phyloP scores from a whole-genome alignment of 1,140 invertebrate genomes.

The Listronotus bonariensis region DNA sequence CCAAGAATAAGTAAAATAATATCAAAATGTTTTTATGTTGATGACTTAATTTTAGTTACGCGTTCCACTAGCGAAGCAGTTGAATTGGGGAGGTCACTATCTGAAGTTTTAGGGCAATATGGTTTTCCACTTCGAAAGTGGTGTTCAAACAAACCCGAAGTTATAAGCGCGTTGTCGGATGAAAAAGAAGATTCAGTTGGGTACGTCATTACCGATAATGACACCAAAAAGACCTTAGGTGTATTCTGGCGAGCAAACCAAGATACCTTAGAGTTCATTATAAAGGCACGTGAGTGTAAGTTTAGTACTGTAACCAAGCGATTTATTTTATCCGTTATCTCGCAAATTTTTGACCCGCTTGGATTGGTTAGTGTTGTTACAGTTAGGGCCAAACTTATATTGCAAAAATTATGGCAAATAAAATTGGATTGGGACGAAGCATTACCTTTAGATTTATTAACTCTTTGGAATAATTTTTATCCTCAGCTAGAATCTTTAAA shows the following conservation, averaged over 20 bases:
- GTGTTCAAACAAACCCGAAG: not conserved
- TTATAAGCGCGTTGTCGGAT: not conserved
- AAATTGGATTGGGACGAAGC: slow-evolving; percentile 55
- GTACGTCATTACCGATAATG: not conserved
- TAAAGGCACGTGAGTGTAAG: too few relatives aligned
- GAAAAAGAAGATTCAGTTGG: not conserved
- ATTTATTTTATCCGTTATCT: too few relatives aligned
- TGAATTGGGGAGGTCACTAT: not conserved
- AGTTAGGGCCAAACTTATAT: slow-evolving; percentile 52
- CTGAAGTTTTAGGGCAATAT: slow-evolving; percentile 44
- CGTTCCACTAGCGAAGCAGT: slow-evolving; percentile 30
- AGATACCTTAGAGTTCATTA: slow-evolving; percentile 34
- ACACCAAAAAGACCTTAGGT: not conserved
- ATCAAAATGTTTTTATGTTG: slow-evolving; percentile 47
- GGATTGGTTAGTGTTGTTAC: slow-evolving; percentile 49
- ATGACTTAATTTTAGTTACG: slow-evolving; percentile 41
- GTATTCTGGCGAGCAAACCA: not conserved
- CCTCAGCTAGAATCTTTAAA: slow-evolving; percentile 22
- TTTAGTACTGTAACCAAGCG: too few relatives aligned
- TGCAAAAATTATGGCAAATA: slow-evolving; percentile 56
- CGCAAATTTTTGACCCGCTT: slow-evolving; percentile 51
- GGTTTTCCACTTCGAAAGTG: not conserved
- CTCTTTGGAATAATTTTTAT: slow-evolving; percentile 33
- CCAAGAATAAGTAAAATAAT: slow-evolving; percentile 36
- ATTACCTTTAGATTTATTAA: slow-evolving; percentile 41